Base-by-base conservation (phyloP, 2,797 vertebrate genomes). In the Nannoperca australis region DNA sequence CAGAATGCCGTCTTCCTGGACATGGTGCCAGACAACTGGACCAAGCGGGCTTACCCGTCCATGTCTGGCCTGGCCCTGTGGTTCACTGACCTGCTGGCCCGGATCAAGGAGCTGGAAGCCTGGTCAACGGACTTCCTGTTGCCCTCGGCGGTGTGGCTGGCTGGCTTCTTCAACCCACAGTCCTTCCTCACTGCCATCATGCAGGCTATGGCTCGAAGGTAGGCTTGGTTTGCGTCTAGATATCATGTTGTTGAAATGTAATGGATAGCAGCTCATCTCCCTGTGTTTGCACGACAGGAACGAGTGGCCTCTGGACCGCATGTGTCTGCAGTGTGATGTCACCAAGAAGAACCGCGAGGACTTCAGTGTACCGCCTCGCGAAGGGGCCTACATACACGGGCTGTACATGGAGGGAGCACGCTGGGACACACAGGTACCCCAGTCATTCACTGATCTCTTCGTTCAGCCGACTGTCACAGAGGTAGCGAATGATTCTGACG, bases 101-200 rank as follows among this genome's bases (percentile, higher is more conserved):
- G 97, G 83, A 97, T 98, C 88, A 97, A 91, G 74, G 97, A 99
- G 88, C 92, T 99, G 55, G 98, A 99, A 61, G 81, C 84, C 32
- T 99, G 98, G 98, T 96, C 94, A 0, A 85, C 94, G 0, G 97
- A 99, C 90, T 99, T 99, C 30, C 68, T 85, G 34, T 86, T 99
- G 27, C 98, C 97, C 3, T 91, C 96, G 0, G 88, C 86, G 0
- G 96, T 99, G 76, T 99, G 98, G 98, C 92, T 99, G 0, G 94
- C 97, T 0, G 98, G 98, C 10, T 96, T 99, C 92, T 99, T 99
- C 90, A 99, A 97, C 85, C 98, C 98, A 0, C 98, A 99, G 94
- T 97, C 97, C 61, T 97, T 99, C 88, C 95, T 99, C 82, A 99
- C 97, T 0, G 97, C 98, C 82, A 95, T 99, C 92, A 98, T 99